These are phyloP conservation scores for Dioctria linearis DNA, from an alignment of 2,888 invertebrate species.

Conservation along the genomic window DNA sequence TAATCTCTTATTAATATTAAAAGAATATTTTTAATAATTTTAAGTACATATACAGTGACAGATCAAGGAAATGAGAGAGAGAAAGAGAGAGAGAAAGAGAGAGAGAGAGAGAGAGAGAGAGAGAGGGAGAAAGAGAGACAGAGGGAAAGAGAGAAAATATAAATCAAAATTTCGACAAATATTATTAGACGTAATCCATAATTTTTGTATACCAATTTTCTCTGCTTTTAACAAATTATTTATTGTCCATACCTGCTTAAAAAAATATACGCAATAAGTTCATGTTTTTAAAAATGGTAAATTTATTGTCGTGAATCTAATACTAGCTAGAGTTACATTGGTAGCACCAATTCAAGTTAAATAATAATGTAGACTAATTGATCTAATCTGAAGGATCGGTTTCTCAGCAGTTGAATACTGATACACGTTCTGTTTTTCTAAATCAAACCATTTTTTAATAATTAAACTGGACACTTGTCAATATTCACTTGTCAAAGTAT, in stretches of 20 bases:
- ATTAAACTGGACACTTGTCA: no score
- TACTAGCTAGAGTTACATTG: no score
- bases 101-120: not conserved
- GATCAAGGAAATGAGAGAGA: no score
- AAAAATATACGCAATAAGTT: constrained; percentile 1
- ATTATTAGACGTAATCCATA: not conserved
- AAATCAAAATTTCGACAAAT: constrained; percentile 4
- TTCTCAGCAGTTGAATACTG: no score
- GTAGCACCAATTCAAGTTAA: no score
- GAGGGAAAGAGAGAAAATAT: not conserved
- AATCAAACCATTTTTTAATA: no score
- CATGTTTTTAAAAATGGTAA: not conserved
- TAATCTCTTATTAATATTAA: constrained; percentile 36
- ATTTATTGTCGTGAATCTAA: no score
- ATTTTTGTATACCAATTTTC: not conserved
- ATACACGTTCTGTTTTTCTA: no score
- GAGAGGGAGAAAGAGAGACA: not conserved
- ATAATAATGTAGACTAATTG: no score
- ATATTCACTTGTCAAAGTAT: no score
- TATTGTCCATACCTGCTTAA: constrained; percentile 17
- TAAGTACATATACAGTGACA: constrained; percentile 7
- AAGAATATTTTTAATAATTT: not conserved
- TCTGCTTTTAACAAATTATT: not conserved
- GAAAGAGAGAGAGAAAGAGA: not conserved
- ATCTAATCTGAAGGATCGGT: no score